Evolutionary conservation across 2,113 vertebrate species (phyloP).

Genomic region (Ailuropoda melanoleuca): DNA sequence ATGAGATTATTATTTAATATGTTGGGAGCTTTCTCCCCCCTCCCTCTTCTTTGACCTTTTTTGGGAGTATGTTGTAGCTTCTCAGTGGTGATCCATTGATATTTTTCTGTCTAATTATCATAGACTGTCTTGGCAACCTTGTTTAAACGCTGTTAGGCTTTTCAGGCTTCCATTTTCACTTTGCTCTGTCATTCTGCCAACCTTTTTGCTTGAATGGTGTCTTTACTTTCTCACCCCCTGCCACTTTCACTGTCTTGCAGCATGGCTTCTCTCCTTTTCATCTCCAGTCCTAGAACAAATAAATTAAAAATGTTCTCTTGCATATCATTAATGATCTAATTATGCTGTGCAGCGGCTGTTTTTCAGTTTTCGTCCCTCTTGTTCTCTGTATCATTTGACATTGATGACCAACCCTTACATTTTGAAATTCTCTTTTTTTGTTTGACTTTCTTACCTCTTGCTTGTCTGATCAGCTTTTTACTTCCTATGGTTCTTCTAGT

Average conservation of each 20-base stretch:
- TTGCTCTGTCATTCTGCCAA: not conserved
- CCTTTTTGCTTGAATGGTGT: not conserved
- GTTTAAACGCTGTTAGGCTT: not conserved
- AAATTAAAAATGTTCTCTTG: not conserved
- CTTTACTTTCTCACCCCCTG: not conserved
- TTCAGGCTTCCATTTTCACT: not conserved
- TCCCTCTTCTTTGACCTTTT: not conserved
- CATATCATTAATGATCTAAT: not conserved
- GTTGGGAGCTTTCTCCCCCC: not conserved
- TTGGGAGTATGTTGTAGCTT: not conserved
- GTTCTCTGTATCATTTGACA: not conserved
- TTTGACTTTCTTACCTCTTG: not conserved
- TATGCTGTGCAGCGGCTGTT: not conserved
- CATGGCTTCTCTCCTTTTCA: not conserved
- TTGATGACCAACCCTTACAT: not conserved
- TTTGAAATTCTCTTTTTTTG: not conserved
- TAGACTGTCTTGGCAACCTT: not conserved
- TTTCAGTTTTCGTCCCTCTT: not conserved
- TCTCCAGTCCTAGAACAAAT: not conserved
- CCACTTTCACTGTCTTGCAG: not conserved
- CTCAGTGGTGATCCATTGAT: not conserved
- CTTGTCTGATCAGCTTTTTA: constrained; percentile 23
- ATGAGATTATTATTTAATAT: constrained; percentile 41
- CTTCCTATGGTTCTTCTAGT: not conserved
- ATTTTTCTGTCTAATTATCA: not conserved